These are phyloP conservation scores for Myotis lucifugus DNA, from an alignment of 2,113 vertebrate species.

Conservation along the genomic window DNA sequence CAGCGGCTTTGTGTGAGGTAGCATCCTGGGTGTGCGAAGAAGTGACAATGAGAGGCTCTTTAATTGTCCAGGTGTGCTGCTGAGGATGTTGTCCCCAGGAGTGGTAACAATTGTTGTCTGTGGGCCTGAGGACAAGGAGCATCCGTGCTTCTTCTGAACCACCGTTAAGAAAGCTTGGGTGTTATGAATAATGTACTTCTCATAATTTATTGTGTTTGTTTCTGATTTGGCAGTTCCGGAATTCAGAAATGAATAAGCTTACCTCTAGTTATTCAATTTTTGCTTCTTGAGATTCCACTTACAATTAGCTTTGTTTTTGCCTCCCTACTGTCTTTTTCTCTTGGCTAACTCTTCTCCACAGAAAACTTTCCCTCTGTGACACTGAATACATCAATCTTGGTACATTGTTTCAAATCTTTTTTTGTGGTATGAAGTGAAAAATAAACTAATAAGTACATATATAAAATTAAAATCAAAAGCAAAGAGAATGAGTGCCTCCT, in stretches of 20 bases:
- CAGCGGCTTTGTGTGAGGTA: background rate
- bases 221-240: background rate
- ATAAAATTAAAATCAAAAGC: background rate
- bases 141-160: background rate
- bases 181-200: background rate
- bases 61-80: background rate
- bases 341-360: background rate
- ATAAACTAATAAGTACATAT: background rate
- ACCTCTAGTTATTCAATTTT: background rate
- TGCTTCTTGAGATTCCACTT: background rate
- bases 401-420: background rate
- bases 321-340: background rate
- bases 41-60: background rate
- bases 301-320: background rate
- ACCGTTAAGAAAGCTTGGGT: background rate
- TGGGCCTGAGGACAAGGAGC: background rate
- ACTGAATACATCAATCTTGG: background rate
- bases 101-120: background rate
- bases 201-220: background rate
- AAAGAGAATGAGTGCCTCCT: background rate
- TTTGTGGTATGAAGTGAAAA: background rate
- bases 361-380: background rate
- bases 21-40: background rate
- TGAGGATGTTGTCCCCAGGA: background rate
- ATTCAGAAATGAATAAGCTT: constrained; percentile 18